A percentile compares a stretch with the other conserved stretches of the same genome.
Conservation (phyloP, 2,888 invertebrate genomes). For the Pyrrhosoma nymphula region DNA sequence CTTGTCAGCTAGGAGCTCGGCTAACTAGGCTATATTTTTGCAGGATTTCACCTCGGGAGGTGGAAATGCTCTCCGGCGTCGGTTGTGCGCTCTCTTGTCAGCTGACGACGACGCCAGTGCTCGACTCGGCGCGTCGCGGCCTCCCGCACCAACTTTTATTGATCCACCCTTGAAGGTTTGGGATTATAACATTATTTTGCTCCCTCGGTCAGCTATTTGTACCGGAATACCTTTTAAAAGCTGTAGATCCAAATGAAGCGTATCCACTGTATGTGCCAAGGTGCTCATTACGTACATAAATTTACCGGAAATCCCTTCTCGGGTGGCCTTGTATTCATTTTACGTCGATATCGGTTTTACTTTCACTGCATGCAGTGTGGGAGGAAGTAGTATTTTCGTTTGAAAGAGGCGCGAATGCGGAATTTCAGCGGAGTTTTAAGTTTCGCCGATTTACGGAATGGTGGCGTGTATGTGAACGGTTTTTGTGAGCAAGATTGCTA, state of each 20-base stretch:
- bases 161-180: constrained; percentile 26
- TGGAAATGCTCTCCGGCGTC: neutral
- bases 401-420: no score
- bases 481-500: no score
- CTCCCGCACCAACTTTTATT: constrained; percentile 8
- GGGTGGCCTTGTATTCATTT: neutral
- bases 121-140: neutral
- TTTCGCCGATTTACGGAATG: no score
- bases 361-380: neutral
- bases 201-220: neutral
- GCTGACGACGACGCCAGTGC: constrained; percentile 18
- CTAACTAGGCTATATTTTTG: neutral
- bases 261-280: neutral
- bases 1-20: neutral
- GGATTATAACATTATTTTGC: constrained; percentile 48
- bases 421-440: no score
- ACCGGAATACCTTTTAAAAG: neutral
- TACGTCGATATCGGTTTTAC: neutral
- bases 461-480: no score
- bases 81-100: constrained; percentile 14
- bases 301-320: neutral
- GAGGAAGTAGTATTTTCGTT: neutral
- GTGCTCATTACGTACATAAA: neutral
- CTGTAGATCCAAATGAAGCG: neutral
- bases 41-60: constrained; percentile 9